Evolutionary conservation across 2,113 vertebrate genomes (phyloP), one percentile per base, ranked within the genome.

Genomic region (Tamias sibiricus): DNA sequence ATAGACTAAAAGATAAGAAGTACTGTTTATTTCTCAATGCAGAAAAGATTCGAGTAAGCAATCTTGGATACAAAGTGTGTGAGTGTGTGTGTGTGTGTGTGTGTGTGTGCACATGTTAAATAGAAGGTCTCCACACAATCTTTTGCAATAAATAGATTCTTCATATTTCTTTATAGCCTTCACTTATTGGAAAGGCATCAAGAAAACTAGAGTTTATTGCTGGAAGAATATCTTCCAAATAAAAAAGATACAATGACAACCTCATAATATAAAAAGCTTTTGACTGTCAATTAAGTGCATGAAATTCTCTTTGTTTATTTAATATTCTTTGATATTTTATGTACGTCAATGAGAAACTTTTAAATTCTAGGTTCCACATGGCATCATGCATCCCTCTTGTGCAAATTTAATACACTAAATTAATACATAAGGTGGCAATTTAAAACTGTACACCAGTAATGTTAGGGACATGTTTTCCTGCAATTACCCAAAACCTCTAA

Each of bases 221-320:
- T 84, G 8, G 9, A 77, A 97, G 84, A 95, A 75, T 93, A 83
- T 52, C n/a, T 80, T 96, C 95, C 93, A 96, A 93, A 85, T 95
- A 85, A 87, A 93, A 95, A 82, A 13, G 40, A 84, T 59, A 75
- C 26, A 91, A 75, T 71, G 54, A 75, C 35, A 97, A 81, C 57
- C 30, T 64, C 77, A 90, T 87, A 90, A 64, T 68, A 75, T 75
- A 47, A 54, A 92, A 86, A 95, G 37, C 71, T 92, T 93, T 96
- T 91, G 71, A 80, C 81, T 82, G 30, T 69, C 90, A 85, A 47
- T 95, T 85, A 90, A 82, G 54, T 52, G 13, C 20, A 47, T 66
- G 20, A 77, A 82, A 74, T 69, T 37, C 7, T 30, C 28, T 94
- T 82, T 95, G 83, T 92, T 94, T 90, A 82, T 57, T 74, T 62